Percentiles rank a stretch among this genome's conserved stretches.
Conservation (phyloP, 2,888 invertebrate species). For the Drosophila planitibia region DNA sequence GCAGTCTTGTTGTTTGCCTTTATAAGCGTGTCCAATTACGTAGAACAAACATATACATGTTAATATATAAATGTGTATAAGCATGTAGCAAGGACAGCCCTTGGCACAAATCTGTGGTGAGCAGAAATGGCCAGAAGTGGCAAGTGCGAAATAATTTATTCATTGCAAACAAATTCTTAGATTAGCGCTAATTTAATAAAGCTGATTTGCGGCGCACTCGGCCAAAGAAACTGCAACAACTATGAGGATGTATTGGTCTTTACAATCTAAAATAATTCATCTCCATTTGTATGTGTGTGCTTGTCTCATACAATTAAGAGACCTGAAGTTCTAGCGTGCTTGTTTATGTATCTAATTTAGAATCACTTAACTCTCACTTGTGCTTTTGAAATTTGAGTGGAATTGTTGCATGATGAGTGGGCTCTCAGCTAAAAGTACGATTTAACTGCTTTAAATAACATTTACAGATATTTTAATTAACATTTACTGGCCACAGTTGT, state of each 20-base stretch:
- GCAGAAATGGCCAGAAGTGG: background rate
- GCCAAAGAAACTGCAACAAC: conserved; percentile 1
- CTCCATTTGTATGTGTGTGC: background rate
- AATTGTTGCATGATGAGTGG: background rate
- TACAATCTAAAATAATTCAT: conserved; percentile 16
- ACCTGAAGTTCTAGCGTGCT: background rate
- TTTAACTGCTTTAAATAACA: background rate
- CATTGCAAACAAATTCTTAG: conserved; percentile 62
- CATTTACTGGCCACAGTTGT: no score
- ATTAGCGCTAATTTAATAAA: conserved; percentile 60
- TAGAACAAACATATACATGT: background rate
- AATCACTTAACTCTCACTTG: background rate
- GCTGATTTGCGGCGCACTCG: conserved; percentile 4
- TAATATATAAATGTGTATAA: background rate
- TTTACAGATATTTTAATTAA: background rate
- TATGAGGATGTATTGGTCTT: background rate
- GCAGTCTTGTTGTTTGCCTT: background rate
- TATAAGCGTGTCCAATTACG: conserved; percentile 4
- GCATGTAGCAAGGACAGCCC: conserved; percentile 10
- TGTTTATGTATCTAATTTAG: background rate
- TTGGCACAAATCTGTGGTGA: conserved; percentile 4
- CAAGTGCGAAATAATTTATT: conserved; percentile 71
- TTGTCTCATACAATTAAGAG: background rate
- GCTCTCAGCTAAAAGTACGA: background rate
- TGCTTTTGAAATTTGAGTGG: background rate